Percentiles rank a stretch among this genome's conserved stretches.
Evolutionary conservation across 2,888 invertebrate genomes (phyloP).

Genomic region (Ormyrus labotus): DNA sequence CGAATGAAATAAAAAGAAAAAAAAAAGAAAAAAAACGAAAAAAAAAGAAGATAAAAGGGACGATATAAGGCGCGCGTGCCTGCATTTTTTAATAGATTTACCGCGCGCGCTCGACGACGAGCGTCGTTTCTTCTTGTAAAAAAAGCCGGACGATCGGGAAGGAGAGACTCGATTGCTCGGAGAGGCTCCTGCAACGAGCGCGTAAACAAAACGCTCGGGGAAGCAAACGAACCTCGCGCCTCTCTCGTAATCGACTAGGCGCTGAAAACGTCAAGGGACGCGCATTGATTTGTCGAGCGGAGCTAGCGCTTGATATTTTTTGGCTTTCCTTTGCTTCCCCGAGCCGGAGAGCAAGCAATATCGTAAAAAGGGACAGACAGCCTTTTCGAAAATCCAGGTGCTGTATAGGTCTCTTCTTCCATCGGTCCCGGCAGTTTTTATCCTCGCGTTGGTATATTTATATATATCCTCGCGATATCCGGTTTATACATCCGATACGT

Average conservation of each 20-base stretch:
- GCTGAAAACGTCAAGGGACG: too few relatives aligned
- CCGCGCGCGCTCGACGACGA: slow-evolving; percentile 21
- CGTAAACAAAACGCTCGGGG: too few relatives aligned
- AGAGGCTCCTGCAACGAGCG: too few relatives aligned
- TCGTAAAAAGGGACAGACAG: background rate
- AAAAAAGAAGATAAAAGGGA: slow-evolving; percentile 5
- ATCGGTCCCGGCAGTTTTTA: slow-evolving; percentile 15
- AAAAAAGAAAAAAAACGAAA: background rate
- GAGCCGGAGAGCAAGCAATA: slow-evolving; percentile 8
- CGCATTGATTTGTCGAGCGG: too few relatives aligned
- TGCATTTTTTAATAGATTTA: slow-evolving; percentile 39
- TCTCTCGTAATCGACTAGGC: too few relatives aligned
- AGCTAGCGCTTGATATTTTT: too few relatives aligned
- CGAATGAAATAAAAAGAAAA: background rate
- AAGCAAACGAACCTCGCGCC: too few relatives aligned
- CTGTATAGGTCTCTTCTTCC: slow-evolving; percentile 27
- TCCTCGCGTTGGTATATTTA: background rate
- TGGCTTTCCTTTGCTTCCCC: too few relatives aligned
- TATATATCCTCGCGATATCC: slow-evolving; percentile 12
- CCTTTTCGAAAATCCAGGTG: slow-evolving; percentile 16
- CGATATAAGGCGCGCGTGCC: slow-evolving; percentile 4
- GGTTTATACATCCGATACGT: slow-evolving; percentile 12
- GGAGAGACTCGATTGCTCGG: too few relatives aligned
- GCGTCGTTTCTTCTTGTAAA: background rate
- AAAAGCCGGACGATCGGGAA: background rate